A percentile compares a stretch with the other conserved stretches of the same genome.
Conservation (phyloP, 2,888 invertebrate genomes). For the Ectobius pallidus region DNA sequence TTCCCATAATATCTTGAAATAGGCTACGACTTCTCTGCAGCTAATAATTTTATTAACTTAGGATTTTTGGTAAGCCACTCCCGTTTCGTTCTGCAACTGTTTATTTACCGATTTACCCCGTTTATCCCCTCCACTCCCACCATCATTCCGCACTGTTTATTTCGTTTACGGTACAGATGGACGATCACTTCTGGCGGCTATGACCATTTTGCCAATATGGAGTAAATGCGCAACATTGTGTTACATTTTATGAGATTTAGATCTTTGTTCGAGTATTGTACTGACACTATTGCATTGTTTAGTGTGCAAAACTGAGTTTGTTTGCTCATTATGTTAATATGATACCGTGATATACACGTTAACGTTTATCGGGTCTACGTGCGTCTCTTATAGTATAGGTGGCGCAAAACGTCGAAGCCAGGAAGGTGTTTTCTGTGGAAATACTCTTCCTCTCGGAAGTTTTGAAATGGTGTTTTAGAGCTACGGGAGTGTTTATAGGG, state of each 20-base stretch:
- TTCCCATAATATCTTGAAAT: too few species aligned
- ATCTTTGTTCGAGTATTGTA: not conserved
- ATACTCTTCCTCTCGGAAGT: constrained; percentile 25
- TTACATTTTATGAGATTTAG: not conserved
- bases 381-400: constrained; percentile 39
- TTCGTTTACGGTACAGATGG: not conserved
- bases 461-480: constrained; percentile 26
- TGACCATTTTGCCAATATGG: constrained; percentile 3
- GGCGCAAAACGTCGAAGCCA: constrained; percentile 38
- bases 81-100: too few species aligned
- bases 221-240: not conserved
- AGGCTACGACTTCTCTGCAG: too few species aligned
- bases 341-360: not conserved
- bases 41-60: too few species aligned
- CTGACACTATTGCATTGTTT: not conserved
- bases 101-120: not conserved
- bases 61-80: too few species aligned
- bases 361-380: constrained; percentile 37
- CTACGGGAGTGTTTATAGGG: not conserved
- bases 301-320: not conserved
- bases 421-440: constrained; percentile 38
- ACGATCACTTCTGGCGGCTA: constrained; percentile 20
- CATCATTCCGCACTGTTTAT: not conserved
- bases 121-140: not conserved
- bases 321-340: not conserved